These are phyloP conservation scores for Apodemia mormo DNA, from an alignment of 2,888 invertebrate genomes.

Conservation along the genomic window DNA sequence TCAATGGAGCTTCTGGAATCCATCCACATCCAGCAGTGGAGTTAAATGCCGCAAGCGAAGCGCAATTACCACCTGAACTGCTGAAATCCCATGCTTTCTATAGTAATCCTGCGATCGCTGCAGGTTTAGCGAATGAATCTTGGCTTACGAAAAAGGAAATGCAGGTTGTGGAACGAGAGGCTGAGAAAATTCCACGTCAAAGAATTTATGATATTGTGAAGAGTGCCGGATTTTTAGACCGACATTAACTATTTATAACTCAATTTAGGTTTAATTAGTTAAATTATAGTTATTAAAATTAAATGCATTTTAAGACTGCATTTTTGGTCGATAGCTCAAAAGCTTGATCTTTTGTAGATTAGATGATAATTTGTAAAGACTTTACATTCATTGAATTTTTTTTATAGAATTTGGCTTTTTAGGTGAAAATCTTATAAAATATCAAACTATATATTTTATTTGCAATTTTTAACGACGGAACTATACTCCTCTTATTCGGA, in stretches of 20 bases:
- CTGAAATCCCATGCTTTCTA: slow-evolving; percentile 86
- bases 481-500: too few species aligned
- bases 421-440: too few species aligned
- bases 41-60: slow-evolving; percentile 86
- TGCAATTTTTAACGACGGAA: too few species aligned
- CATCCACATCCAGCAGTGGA: slow-evolving; percentile 87
- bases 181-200: slow-evolving; percentile 89
- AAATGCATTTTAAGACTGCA: not conserved
- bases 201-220: slow-evolving; percentile 88
- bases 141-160: slow-evolving; percentile 90
- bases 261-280: not conserved
- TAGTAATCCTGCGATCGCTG: slow-evolving; percentile 88
- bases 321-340: not conserved
- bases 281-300: not conserved
- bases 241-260: slow-evolving; percentile 44
- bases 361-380: too few species aligned
- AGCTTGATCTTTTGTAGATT: too few species aligned
- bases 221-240: slow-evolving; percentile 84
- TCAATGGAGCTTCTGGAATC: slow-evolving; percentile 54
- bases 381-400: too few species aligned
- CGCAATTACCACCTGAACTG: slow-evolving; percentile 86
- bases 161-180: slow-evolving; percentile 89
- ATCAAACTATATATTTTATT: too few species aligned
- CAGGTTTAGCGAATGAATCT: slow-evolving; percentile 88
- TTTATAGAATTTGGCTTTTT: too few species aligned